phyloP scores from a whole-genome alignment of 2,888 invertebrate genomes.

The Bellardia bayeri region DNA sequence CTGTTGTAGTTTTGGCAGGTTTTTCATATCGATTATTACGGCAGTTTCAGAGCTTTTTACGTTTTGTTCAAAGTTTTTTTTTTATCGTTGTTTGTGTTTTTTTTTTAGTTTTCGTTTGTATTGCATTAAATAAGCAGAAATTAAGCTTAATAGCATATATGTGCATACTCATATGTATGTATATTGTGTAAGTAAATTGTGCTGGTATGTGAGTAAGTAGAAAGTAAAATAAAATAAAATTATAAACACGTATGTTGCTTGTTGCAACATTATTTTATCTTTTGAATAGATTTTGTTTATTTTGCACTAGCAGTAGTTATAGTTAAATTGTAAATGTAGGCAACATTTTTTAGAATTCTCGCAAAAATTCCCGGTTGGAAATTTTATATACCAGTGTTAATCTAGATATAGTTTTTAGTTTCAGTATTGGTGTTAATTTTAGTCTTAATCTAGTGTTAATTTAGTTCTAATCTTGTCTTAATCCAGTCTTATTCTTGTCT shows the following conservation, averaged over 20 bases:
- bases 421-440: too few relatives aligned
- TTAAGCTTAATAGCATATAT: conserved; percentile 37
- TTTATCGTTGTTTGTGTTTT: not conserved
- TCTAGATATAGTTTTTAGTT: too few relatives aligned
- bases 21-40: not conserved
- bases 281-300: not conserved
- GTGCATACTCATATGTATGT: too few relatives aligned
- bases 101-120: not conserved
- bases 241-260: not conserved
- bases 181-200: conserved; percentile 12
- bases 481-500: too few relatives aligned
- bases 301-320: not conserved
- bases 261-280: not conserved
- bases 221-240: not conserved
- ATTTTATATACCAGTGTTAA: not conserved
- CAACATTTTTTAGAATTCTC: not conserved
- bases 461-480: too few relatives aligned
- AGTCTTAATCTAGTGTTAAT: too few relatives aligned
- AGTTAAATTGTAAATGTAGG: conserved; percentile 40
- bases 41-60: not conserved
- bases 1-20: conserved; percentile 9
- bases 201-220: not conserved
- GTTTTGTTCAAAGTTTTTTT: not conserved
- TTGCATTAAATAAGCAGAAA: conserved; percentile 58
- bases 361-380: not conserved